Evolutionary conservation across 2,888 invertebrate species (phyloP).

Genomic region (Dolichopus griseipennis): DNA sequence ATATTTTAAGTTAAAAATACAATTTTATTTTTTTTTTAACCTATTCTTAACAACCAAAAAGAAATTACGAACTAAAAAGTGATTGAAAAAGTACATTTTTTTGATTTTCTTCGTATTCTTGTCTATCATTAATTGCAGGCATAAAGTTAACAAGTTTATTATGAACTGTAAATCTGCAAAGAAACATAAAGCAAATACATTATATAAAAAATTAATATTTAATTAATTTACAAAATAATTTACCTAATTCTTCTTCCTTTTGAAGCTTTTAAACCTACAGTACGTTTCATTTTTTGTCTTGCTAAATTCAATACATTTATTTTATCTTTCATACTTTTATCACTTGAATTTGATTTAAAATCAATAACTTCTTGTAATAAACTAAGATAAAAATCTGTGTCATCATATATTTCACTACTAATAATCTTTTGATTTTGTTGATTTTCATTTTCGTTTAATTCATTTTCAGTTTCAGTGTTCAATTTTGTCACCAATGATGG

Average conservation of each 20-base stretch:
- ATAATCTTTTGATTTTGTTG: not conserved
- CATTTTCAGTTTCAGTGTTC: not conserved
- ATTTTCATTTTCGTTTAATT: not conserved
- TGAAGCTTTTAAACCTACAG: not conserved
- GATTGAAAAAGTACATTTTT: not conserved
- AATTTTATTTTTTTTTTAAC: too few species aligned
- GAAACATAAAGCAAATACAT: not conserved
- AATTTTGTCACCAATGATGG: not conserved
- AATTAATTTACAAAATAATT: not conserved
- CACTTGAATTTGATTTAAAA: not conserved
- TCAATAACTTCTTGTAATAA: constrained; percentile 1
- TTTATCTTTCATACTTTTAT: not conserved
- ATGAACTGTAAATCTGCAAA: not conserved
- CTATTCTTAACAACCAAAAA: not conserved
- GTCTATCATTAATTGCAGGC: not conserved
- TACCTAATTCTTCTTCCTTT: not conserved
- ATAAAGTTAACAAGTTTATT: not conserved
- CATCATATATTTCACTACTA: not conserved
- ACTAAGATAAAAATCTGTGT: not conserved
- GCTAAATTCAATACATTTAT: not conserved
- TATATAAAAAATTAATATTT: not conserved
- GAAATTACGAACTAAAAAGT: not conserved
- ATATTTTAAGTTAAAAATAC: too few species aligned
- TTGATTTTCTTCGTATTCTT: not conserved
- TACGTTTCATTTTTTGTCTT: constrained; percentile 6